These are phyloP conservation scores for Chrysomallon squamiferum DNA, from an alignment of 1,140 invertebrate genomes.

Conservation along the genomic window DNA sequence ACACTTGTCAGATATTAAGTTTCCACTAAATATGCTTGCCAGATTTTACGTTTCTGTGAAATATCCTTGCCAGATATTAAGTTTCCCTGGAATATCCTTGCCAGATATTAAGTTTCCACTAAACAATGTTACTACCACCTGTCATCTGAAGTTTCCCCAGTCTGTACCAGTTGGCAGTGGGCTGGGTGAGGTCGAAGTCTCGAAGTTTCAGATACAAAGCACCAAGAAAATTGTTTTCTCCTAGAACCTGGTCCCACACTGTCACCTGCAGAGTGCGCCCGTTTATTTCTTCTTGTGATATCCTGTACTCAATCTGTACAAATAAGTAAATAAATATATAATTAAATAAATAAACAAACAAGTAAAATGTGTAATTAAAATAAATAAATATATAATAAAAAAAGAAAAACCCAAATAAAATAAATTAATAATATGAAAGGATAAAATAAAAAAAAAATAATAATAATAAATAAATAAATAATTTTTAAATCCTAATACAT, in stretches of 20 bases:
- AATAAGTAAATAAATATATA: background rate
- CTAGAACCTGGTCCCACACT: conserved; percentile 92
- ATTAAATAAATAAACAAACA: too few relatives aligned
- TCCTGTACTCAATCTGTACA: conserved; percentile 83
- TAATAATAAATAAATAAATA: too few relatives aligned
- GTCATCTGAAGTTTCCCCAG: conserved; percentile 55
- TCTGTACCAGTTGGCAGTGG: conserved; percentile 71
- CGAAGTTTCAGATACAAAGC: conserved; percentile 78
- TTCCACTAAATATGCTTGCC: too few relatives aligned
- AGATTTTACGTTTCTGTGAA: too few relatives aligned
- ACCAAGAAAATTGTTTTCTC: conserved; percentile 94
- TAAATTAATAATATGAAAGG: too few relatives aligned
- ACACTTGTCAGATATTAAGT: too few relatives aligned
- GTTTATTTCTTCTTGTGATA: conserved; percentile 82
- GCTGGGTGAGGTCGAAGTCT: conserved; percentile 76
- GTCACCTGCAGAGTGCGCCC: conserved; percentile 84
- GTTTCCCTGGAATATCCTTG: too few relatives aligned
- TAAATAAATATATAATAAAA: background rate
- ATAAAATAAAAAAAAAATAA: too few relatives aligned
- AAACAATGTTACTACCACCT: background rate
- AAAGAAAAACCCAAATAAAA: too few relatives aligned
- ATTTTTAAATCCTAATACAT: too few relatives aligned
- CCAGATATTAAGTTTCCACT: too few relatives aligned
- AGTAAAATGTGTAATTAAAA: background rate
- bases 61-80: too few relatives aligned